Evolutionary conservation across 2,113 vertebrate genomes (phyloP), one percentile per base, ranked within the genome.

Genomic region (Poeciliopsis occidentalis): DNA sequence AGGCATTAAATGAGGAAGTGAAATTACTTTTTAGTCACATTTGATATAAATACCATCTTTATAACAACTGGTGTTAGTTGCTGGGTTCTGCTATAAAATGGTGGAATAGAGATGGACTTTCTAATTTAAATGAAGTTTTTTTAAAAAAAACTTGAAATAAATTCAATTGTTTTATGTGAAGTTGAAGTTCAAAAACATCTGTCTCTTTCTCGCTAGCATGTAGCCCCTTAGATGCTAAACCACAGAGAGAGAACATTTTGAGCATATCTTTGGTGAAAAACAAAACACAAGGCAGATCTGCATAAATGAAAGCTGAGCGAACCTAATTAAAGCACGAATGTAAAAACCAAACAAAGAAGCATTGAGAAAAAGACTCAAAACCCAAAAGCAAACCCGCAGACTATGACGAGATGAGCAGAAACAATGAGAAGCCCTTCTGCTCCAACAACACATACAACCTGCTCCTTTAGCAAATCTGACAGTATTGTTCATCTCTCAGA

Each of bases 401-500:
- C 51, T 57, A 22, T 51, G 47, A 51, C 47, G 19, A 51, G 47
- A 22, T 24, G 47, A 51, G 47, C 15, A 51, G 26, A 10, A 68
- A 30, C 41, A 68, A 47, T 17, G n/a, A 19, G 12, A 68, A 47
- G 4, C 4, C 15, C 17, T 51, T 31, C 5, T 29, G 27, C 37
- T 27, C 41, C n/a, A 44, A 15, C 65, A 67, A 67, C 37, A 26
- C 65, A 67, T n/a, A 57, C 22, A 57, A 57, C 51, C 51, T 34
- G 41, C 39, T 19, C 4, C 37, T 44, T 10, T 68, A 51, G 47
- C 41, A 19, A 41, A 71, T 63, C 27, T 32, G 7, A 24, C 13
- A 3, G 3, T 24, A 6, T 11, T 31, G 17, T 66, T 47, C 76
- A 64, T 47, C 4, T 85, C 79, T 66, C 44, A 73, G 67, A 34